Base-by-base conservation (phyloP, 2,797 vertebrate species). In the Typhlichthys eigenmanni region DNA sequence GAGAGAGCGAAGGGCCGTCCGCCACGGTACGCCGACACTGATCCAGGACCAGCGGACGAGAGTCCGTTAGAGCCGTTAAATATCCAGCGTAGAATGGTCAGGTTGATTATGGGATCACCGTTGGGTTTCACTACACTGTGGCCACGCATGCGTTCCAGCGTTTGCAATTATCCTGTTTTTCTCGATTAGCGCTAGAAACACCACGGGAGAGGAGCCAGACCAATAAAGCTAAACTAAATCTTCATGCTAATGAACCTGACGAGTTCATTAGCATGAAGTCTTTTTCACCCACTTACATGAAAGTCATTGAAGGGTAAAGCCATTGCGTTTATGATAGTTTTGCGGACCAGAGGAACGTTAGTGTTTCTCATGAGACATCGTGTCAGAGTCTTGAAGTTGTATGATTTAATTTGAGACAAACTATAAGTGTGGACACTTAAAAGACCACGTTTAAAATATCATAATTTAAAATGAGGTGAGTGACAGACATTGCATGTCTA, bases 401-500 rank as follows among this genome's bases (percentile, higher is more conserved):
- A 64, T 59, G 52, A 71, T 71, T 61, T 73, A 58, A 85, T 77
- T 75, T 72, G 68, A 55, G 45, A 68, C 48, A 3, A 49, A 7
- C 34, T 24, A 60, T 59, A 68, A n/a, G 48, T 55, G 52, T 54
- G 3, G 62, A 67, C 62, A 55, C 43, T 56, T 48, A 32, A 68
- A 70, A 62, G 67, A 48, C 47, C 47, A n/a, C 1, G 12, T n/a
- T 12, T 17, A n/a, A 51, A 51, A 51, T 51, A 4, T 8, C 49
- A 10, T 2, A 14, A 17, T 51, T 16, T 10, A 4, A 51, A n/a
- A 47, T 38, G 1, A 38, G 34, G 8, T 38, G 34, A 38, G 34
- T 38, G 5, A 38, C 34, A 38, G 34, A 38, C 34, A 38, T 38
- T 2, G 34, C 34, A 38, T 38, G 34, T 38, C 34, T 38, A 38